Base-by-base conservation (phyloP, 2,888 invertebrate genomes). In the Digitonthophagus gazella region DNA sequence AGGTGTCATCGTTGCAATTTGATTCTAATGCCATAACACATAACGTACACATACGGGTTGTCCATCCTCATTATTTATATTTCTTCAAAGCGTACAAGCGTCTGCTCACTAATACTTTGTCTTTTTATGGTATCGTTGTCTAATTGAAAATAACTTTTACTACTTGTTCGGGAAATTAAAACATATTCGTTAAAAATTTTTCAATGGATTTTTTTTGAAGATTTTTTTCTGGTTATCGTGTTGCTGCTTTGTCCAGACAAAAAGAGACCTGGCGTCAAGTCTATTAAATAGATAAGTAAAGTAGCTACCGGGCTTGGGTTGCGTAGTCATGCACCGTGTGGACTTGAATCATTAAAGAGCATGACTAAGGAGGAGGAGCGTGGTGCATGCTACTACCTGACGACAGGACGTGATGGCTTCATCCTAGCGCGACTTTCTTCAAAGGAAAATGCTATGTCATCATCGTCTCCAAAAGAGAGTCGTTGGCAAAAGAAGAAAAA, bases 251-350 rank as follows among this genome's bases (percentile, higher is more conserved):
- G 28, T 44, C 1, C 28, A 11, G 28, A 44, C 28, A 44, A 44
- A n/a, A 44, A 44, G 28, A 44, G 73, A 69, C 70, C 76, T 78
- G 80, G 81, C 82, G 80, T 81, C 80, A 79, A 76, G 79, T 79
- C 80, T 80, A 82, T 81, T 81, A 80, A 80, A 80, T 80, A 80
- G 80, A 80, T 81, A 79, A 80, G 79, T 78, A 77, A 79, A 80
- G 80, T 81, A 80, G 81, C 81, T 82, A 82, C 82, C 77, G 82
- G 82, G 81, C 81, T 81, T 81, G 72, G 71, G 77, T 75, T 79
- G 79, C 79, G 75, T 70, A 75, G 80, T 82, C 81, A 80, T 78
- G 74, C 68, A 75, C 75, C 61, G 19, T 20, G 61, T 73, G 77
- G 78, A 79, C 76, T 77, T 78, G 76, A 77, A 80, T 82, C 81